These are phyloP conservation scores for Magallana gigas DNA, from an alignment of 1,140 invertebrate genomes.

Conservation along the genomic window DNA sequence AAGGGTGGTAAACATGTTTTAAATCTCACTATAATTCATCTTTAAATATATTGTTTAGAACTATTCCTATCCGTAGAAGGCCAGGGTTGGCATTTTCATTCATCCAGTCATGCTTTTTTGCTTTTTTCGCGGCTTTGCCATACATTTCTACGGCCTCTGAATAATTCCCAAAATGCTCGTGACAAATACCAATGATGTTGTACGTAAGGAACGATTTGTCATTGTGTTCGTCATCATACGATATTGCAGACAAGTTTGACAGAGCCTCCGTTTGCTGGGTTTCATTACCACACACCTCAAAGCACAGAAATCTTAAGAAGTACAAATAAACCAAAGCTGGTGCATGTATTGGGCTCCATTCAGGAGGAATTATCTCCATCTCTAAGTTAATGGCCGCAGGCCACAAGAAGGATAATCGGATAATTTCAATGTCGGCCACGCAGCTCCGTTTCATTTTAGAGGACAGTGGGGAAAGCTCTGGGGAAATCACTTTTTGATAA, in stretches of 20 bases:
- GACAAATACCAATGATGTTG: constrained; percentile 11
- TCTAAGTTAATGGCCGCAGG: background rate
- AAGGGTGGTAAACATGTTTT: too few relatives aligned
- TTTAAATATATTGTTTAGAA: background rate
- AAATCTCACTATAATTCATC: too few relatives aligned
- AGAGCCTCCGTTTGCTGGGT: background rate
- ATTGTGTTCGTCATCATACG: background rate
- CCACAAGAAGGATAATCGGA: background rate
- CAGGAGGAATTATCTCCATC: background rate
- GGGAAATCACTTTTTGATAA: background rate
- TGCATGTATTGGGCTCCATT: background rate
- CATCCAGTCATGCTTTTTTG: background rate
- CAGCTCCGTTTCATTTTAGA: background rate
- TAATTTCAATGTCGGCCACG: background rate
- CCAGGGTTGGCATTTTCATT: background rate
- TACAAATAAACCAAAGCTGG: background rate
- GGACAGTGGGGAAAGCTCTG: background rate
- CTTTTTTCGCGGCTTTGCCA: background rate
- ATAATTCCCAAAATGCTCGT: background rate
- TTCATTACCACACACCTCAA: background rate
- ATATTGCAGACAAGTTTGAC: background rate
- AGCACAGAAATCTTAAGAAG: constrained; percentile 6
- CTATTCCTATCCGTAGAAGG: background rate
- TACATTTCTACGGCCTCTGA: background rate
- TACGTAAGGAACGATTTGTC: background rate